phyloP scores from a whole-genome alignment of 2,797 vertebrate species.

The Bradypodion ventrale region DNA sequence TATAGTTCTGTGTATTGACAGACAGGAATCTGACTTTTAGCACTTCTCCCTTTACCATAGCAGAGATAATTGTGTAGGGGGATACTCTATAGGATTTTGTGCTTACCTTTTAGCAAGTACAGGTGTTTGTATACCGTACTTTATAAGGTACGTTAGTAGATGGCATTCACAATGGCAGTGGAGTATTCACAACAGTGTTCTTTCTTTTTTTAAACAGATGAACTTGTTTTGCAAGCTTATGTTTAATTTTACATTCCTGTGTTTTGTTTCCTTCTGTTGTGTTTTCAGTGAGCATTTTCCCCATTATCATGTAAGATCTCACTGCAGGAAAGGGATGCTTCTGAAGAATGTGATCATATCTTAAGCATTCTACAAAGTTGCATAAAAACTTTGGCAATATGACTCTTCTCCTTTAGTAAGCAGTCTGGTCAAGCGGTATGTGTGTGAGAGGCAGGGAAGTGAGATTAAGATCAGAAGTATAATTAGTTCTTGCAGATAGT shows the following conservation, averaged over 20 bases:
- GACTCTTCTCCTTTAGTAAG: constrained; percentile 3
- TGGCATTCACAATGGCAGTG: neutral
- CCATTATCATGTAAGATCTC: neutral
- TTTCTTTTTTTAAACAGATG: neutral
- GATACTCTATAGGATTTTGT: too few relatives aligned
- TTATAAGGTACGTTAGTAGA: too few relatives aligned
- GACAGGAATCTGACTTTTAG: neutral
- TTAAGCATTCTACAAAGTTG: neutral
- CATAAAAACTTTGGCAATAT: neutral
- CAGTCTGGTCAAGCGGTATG: neutral
- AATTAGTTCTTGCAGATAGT: neutral
- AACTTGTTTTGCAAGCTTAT: neutral
- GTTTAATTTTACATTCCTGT: neutral
- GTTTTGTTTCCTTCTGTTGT: neutral
- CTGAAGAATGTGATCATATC: neutral
- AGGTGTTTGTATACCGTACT: too few relatives aligned
- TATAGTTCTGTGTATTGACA: too few relatives aligned
- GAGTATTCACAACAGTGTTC: neutral
- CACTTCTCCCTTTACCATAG: neutral
- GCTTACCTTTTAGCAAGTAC: too few relatives aligned
- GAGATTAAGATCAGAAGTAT: neutral
- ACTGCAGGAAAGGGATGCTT: neutral
- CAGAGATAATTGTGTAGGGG: neutral
- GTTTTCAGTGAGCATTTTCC: neutral
- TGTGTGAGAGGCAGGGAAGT: neutral